A percentile compares a stretch with the other conserved stretches of the same genome.
phyloP scores from a whole-genome alignment of 2,797 vertebrate genomes.

The Tolypeutes matacus region DNA sequence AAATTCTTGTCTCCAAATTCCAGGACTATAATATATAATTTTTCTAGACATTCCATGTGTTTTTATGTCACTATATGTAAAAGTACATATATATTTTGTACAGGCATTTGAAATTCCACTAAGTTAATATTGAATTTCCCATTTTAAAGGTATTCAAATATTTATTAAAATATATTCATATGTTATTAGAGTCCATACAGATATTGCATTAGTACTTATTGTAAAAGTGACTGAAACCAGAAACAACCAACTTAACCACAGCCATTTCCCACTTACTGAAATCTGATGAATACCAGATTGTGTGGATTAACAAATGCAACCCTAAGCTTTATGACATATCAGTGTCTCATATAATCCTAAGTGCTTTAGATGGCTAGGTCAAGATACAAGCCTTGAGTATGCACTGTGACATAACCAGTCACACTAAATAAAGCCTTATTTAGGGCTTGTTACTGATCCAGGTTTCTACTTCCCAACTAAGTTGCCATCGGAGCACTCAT shows the following conservation, averaged over 20 bases:
- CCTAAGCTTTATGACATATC: not conserved
- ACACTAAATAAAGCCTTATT: not conserved
- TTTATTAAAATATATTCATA: slow-evolving; percentile 10
- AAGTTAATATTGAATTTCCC: not conserved
- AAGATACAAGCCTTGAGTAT: too few relatives aligned
- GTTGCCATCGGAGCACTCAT: too few relatives aligned
- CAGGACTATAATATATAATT: not conserved
- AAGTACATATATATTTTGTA: not conserved
- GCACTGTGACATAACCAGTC: too few relatives aligned
- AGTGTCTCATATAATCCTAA: not conserved
- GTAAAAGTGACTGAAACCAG: slow-evolving; percentile 37
- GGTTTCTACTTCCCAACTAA: not conserved
- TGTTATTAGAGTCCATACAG: not conserved
- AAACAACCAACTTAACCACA: slow-evolving; percentile 17
- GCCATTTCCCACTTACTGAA: not conserved
- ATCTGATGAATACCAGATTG: not conserved
- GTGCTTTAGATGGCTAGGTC: not conserved
- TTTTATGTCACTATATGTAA: not conserved
- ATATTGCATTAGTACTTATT: slow-evolving; percentile 13
- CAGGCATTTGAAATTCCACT: not conserved
- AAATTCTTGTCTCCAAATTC: not conserved
- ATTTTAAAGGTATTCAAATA: not conserved
- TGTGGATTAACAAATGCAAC: not conserved
- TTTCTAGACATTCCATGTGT: not conserved
- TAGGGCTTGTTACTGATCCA: not conserved